Base-by-base conservation (phyloP, 2,888 invertebrate species). In the Parthenolecanium corni region DNA sequence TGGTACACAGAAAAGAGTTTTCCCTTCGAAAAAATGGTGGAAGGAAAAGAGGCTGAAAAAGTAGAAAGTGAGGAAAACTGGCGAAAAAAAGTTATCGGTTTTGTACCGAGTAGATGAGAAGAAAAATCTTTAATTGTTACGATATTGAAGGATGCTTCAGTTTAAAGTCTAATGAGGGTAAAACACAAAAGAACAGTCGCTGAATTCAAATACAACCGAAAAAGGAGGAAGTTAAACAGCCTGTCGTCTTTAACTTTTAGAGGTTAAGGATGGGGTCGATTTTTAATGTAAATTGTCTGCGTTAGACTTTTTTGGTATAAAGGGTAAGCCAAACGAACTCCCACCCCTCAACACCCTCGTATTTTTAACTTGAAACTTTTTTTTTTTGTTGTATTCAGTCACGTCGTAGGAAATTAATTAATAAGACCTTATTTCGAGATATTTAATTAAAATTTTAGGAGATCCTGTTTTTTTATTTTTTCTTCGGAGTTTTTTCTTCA, bases 41-140 rank as follows among this genome's bases (percentile, higher is more conserved):
- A 44, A 44, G 46, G 16, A 16, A 44, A 16, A 44, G n/a, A 18
- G 18, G 46, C 9, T 14, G 46, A 44, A 44, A 20, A 20, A 9
- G n/a, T 9, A 44, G 18, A 20, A 44, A 44, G 12, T 40, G 2
- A 18, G 6, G 46, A 44, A 6, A 44, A 44, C 6, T 9, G 46
- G 16, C 11, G 16, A 23, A 23, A 49, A 49, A 49, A 49, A 23
- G 18, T 49, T 49, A 49, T 21, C 23, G 49, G 49, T 18, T 49
- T 49, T 49, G 49, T 49, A 49, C 3, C 23, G 49, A 46, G 46
- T 14, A 44, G 16, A 36, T 36, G 36, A 51, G 24, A 49, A 47
- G 58, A 58, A 49, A 58, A 58, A 58, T 58, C 58, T 58, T 58
- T 58, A 58, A 58, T 58, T 58, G 58, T 58, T 58, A 58, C 49